These are phyloP conservation scores for Pterocles burchelli DNA, from an alignment of 2,113 vertebrate genomes.

Conservation along the genomic window DNA sequence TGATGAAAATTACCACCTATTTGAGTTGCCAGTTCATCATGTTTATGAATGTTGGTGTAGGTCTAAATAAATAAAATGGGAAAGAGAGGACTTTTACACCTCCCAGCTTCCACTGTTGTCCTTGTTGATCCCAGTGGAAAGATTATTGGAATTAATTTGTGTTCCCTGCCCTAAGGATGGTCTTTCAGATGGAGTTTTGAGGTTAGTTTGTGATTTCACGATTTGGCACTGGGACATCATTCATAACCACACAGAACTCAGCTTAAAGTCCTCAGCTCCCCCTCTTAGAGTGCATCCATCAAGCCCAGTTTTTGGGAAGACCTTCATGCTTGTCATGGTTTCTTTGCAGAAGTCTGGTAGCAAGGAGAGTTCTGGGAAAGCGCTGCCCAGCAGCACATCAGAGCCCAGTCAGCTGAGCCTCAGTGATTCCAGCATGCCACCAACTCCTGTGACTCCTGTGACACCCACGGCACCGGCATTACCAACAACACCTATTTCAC, in stretches of 20 bases:
- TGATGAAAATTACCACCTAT: neutral
- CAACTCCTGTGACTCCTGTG: constrained; percentile 80
- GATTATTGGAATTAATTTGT: neutral
- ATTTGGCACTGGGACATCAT: neutral
- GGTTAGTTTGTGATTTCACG: neutral
- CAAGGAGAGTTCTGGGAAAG: constrained; percentile 86
- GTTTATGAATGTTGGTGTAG: neutral
- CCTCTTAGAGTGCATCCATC: neutral
- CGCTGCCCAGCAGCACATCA: constrained; percentile 65
- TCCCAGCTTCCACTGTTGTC: neutral
- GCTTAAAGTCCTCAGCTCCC: neutral
- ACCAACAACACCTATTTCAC: constrained; percentile 86
- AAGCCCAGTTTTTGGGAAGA: neutral
- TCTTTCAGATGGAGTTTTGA: neutral
- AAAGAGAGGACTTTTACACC: neutral
- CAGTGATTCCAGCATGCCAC: constrained; percentile 81
- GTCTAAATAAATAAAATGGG: neutral
- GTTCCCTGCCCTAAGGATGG: neutral
- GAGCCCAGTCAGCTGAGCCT: constrained; percentile 80
- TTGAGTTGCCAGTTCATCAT: neutral
- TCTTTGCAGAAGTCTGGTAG: constrained; percentile 84
- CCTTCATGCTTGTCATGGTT: neutral
- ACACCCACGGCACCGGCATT: constrained; percentile 77
- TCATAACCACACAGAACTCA: neutral
- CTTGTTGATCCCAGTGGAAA: neutral